These are phyloP conservation scores for Poecile montanus DNA, from an alignment of 2,797 vertebrate species.

Conservation along the genomic window DNA sequence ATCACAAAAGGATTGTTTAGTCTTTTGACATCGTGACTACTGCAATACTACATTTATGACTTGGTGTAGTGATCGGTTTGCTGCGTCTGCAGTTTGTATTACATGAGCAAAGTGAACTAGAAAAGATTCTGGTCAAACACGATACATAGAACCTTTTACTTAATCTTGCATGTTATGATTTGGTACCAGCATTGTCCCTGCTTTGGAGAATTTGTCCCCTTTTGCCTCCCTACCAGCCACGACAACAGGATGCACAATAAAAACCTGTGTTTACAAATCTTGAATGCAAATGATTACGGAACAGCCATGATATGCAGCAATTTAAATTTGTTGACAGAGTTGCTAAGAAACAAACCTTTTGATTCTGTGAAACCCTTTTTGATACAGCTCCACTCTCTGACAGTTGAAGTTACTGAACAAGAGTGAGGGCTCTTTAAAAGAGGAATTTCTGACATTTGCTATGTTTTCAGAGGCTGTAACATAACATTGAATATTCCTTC, in stretches of 20 bases:
- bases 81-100: neutral
- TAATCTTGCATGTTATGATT: neutral
- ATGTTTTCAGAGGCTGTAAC: slow-evolving; percentile 71
- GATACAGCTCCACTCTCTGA: slow-evolving; percentile 64
- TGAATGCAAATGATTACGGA: slow-evolving; percentile 64
- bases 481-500: slow-evolving; percentile 68
- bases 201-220: slow-evolving; percentile 36
- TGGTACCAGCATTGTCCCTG: neutral
- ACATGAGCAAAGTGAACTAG: neutral
- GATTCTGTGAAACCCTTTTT: slow-evolving; percentile 68
- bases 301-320: slow-evolving; percentile 55
- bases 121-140: neutral
- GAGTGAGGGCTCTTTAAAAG: slow-evolving; percentile 74
- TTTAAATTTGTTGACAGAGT: slow-evolving; percentile 74
- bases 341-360: slow-evolving; percentile 74
- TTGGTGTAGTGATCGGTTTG: neutral
- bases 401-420: slow-evolving; percentile 75
- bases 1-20: neutral
- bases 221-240: slow-evolving; percentile 37
- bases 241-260: slow-evolving; percentile 62
- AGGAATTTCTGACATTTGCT: slow-evolving; percentile 68
- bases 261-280: slow-evolving; percentile 71
- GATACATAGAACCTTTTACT: neutral
- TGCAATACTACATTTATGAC: neutral
- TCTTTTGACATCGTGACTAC: neutral